Evolutionary conservation across 2,888 invertebrate species (phyloP).

Genomic region (Isotomurus palustris): DNA sequence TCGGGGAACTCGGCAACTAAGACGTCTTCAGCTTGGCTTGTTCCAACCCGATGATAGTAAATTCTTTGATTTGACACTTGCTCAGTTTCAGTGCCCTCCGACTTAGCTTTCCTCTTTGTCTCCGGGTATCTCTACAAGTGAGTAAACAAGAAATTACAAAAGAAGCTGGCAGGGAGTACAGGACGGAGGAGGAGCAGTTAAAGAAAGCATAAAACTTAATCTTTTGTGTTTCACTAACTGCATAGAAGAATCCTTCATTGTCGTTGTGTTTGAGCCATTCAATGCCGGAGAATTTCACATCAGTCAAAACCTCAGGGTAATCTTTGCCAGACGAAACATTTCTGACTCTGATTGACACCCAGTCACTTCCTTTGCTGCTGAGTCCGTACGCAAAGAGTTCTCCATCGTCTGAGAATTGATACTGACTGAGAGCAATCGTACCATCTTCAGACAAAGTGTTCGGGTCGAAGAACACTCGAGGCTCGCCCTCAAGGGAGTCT

Average conservation of each 20-base stretch:
- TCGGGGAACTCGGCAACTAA: slow-evolving; percentile 83
- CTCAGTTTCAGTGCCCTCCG: slow-evolving; percentile 86
- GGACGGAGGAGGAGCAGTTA: not conserved
- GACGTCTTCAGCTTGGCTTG: slow-evolving; percentile 77
- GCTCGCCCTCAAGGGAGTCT: slow-evolving; percentile 68
- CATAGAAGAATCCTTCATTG: slow-evolving; percentile 87
- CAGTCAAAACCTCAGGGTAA: slow-evolving; percentile 77
- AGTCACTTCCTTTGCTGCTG: slow-evolving; percentile 90
- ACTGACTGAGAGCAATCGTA: slow-evolving; percentile 70
- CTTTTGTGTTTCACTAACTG: slow-evolving; percentile 10
- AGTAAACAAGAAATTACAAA: not conserved
- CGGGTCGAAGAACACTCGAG: slow-evolving; percentile 85
- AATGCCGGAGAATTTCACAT: slow-evolving; percentile 85
- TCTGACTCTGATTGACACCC: slow-evolving; percentile 83
- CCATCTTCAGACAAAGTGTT: slow-evolving; percentile 70
- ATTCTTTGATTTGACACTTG: slow-evolving; percentile 84
- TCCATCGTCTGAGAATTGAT: slow-evolving; percentile 87
- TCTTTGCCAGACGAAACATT: slow-evolving; percentile 73
- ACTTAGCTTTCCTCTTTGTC: slow-evolving; percentile 58
- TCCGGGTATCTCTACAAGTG: slow-evolving; percentile 67
- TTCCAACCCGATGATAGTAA: slow-evolving; percentile 83
- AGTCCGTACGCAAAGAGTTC: slow-evolving; percentile 83
- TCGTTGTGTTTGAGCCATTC: slow-evolving; percentile 96
- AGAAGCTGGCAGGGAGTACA: not conserved
- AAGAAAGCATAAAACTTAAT: not conserved